Evolutionary conservation across 2,888 invertebrate species (phyloP).

Genomic region (Laspeyria flexula): DNA sequence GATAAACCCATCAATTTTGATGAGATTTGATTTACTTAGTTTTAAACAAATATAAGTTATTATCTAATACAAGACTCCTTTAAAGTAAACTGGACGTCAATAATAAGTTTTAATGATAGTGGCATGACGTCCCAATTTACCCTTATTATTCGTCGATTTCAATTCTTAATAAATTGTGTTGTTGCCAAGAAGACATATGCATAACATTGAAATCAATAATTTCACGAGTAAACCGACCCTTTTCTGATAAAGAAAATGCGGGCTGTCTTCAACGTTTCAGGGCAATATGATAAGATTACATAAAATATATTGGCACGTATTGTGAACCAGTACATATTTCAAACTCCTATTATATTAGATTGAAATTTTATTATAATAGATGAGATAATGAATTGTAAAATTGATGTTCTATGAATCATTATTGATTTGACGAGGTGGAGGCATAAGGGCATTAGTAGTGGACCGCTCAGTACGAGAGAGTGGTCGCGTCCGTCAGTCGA

Average conservation of each 20-base stretch:
- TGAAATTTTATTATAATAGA: too few species aligned
- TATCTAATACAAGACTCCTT: too few species aligned
- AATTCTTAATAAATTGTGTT: background rate
- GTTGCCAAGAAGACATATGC: background rate
- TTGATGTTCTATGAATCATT: background rate
- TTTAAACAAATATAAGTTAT: too few species aligned
- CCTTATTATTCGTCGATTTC: too few species aligned
- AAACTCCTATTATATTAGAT: too few species aligned
- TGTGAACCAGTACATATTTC: background rate
- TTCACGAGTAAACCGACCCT: constrained; percentile 28
- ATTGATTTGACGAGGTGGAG: background rate
- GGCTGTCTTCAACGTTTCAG: constrained; percentile 36
- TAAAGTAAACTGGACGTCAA: too few species aligned
- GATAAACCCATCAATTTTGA: too few species aligned
- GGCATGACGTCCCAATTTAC: too few species aligned
- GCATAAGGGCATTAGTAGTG: constrained; percentile 2
- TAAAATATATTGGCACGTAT: too few species aligned
- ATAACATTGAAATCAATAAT: constrained; percentile 21
- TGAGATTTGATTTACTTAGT: too few species aligned
- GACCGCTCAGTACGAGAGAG: constrained; percentile 14
- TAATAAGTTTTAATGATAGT: too few species aligned
- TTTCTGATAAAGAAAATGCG: constrained; percentile 47
- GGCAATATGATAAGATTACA: constrained; percentile 29
- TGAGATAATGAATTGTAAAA: background rate
- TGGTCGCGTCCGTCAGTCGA: constrained; percentile 41